These are phyloP conservation scores for Lichenostomus cassidix DNA, from an alignment of 2,113 vertebrate genomes.

Conservation along the genomic window DNA sequence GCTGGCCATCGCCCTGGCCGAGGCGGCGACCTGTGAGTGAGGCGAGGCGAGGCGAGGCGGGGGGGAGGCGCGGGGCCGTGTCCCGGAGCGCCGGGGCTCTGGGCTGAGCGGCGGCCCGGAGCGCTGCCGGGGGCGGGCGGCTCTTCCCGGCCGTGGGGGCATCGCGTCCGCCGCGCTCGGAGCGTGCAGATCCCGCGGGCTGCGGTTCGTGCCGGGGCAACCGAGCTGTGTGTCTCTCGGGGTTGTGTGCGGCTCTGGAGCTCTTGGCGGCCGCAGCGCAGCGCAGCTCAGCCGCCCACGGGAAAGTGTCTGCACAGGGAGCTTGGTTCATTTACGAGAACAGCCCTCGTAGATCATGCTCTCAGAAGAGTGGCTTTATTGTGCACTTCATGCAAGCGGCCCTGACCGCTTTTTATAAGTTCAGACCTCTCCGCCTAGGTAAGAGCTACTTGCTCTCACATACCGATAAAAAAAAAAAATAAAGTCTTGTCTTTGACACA, in stretches of 20 bases:
- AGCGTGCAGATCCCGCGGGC: fast-evolving
- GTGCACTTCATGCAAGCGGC: not conserved
- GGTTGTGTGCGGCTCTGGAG: not conserved
- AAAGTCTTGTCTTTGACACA: not conserved
- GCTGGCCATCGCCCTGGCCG: no score
- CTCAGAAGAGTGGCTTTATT: fast-evolving
- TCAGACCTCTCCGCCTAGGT: not conserved
- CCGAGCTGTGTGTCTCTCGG: fast-evolving
- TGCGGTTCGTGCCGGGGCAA: not conserved
- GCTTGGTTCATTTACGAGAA: fast-evolving
- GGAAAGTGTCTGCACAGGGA: fast-evolving
- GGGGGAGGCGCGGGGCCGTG: no score
- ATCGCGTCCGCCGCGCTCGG: not conserved
- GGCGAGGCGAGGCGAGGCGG: no score
- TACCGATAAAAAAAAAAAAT: no score
- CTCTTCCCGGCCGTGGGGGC: not conserved
- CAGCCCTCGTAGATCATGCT: fast-evolving
- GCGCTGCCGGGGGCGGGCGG: not conserved
- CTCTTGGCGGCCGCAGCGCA: not conserved
- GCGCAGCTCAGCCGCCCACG: not conserved
- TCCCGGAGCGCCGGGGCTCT: no score
- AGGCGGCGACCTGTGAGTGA: no score
- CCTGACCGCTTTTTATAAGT: fast-evolving
- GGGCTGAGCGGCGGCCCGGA: not conserved
- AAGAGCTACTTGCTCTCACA: not conserved